These are phyloP conservation scores for Drosophila jambulina DNA, from an alignment of 1,140 invertebrate species.

Conservation along the genomic window DNA sequence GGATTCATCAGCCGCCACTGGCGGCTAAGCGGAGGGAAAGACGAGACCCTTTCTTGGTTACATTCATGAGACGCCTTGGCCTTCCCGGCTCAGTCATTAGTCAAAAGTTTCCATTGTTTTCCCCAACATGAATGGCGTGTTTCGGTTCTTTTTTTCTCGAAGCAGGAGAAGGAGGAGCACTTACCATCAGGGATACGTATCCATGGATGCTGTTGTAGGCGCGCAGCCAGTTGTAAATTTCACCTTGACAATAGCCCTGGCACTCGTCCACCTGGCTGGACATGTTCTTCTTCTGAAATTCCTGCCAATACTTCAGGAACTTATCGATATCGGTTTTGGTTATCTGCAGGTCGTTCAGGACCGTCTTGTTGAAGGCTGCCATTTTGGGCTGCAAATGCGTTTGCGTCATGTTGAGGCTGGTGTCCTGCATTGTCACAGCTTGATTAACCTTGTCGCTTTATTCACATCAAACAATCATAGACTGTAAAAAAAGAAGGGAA, in stretches of 20 bases:
- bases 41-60: slow-evolving; percentile 1
- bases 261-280: slow-evolving; percentile 54
- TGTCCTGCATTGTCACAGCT: slow-evolving; percentile 55
- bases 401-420: slow-evolving; percentile 30
- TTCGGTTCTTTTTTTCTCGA: not conserved
- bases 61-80: slow-evolving; percentile 9
- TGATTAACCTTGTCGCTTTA: not conserved
- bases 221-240: slow-evolving; percentile 68
- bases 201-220: slow-evolving; percentile 79
- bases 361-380: slow-evolving; percentile 37
- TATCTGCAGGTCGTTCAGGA: slow-evolving; percentile 42
- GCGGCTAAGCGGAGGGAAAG: no score
- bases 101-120: slow-evolving; percentile 27
- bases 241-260: slow-evolving; percentile 73
- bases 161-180: slow-evolving; percentile 13
- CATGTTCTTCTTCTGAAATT: slow-evolving; percentile 55
- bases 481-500: not conserved
- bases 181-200: slow-evolving; percentile 81
- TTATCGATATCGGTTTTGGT: slow-evolving; percentile 52
- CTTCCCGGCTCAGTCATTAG: slow-evolving; percentile 25
- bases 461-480: not conserved
- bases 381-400: slow-evolving; percentile 5
- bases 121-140: not conserved
- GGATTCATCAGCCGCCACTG: slow-evolving; percentile 21
- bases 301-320: slow-evolving; percentile 51